phyloP scores from a whole-genome alignment of 2,113 vertebrate genomes.

The Microtus richardsoni region DNA sequence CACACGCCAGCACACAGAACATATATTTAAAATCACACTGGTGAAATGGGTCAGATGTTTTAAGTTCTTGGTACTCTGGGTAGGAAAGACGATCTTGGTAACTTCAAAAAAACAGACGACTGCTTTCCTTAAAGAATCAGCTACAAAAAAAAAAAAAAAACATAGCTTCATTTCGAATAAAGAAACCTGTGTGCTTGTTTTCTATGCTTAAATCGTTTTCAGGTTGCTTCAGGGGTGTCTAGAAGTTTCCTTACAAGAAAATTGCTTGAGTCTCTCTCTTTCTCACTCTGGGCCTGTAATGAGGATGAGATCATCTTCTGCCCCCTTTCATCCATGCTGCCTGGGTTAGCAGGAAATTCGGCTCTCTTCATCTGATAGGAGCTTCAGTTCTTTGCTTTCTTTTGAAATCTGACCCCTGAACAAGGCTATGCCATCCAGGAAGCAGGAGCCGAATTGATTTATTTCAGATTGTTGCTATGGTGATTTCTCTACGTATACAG shows the following conservation, averaged over 20 bases:
- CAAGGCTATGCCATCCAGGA: constrained; percentile 71
- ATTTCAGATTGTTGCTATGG: constrained; percentile 80
- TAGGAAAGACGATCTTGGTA: not conserved
- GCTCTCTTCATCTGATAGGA: constrained; percentile 68
- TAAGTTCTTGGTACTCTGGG: constrained; percentile 4
- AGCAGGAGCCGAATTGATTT: constrained; percentile 78
- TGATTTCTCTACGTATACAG: constrained; percentile 74
- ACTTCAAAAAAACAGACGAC: not conserved
- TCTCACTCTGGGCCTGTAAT: not conserved
- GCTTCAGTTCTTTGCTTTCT: constrained; percentile 73
- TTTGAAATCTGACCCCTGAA: constrained; percentile 80
- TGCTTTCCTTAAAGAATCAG: constrained; percentile 5
- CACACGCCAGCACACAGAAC: not conserved
- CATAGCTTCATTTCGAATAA: constrained; percentile 13
- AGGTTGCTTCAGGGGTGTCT: constrained; percentile 53
- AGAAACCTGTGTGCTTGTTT: not conserved
- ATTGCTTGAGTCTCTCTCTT: not conserved
- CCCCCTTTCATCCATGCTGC: constrained; percentile 55
- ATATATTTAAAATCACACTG: not conserved
- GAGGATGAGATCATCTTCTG: constrained; percentile 44
- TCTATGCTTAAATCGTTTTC: constrained; percentile 33
- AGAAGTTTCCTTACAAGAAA: constrained; percentile 37
- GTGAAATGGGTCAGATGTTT: not conserved
- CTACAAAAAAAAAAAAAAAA: not conserved
- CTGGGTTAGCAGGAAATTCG: constrained; percentile 68